phyloP scores from a whole-genome alignment of 2,113 vertebrate genomes.

The Mesembrinibis cayennensis region DNA sequence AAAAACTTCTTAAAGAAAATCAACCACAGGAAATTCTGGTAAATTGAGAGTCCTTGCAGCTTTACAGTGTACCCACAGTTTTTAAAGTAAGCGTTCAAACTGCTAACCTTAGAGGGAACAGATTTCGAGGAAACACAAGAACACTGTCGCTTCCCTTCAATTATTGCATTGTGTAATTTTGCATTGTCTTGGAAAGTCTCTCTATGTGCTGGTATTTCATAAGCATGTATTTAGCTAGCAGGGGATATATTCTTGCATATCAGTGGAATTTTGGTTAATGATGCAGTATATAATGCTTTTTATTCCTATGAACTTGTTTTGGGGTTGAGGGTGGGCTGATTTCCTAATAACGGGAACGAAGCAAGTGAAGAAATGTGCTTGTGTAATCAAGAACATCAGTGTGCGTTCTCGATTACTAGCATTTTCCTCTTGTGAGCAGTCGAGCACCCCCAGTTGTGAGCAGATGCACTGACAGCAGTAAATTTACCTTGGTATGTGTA shows the following conservation, averaged over 20 bases:
- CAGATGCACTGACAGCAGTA: neutral
- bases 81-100: neutral
- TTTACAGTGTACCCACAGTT: neutral
- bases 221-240: neutral
- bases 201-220: neutral
- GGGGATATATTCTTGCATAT: neutral
- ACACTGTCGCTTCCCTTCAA: neutral
- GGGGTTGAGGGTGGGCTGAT: neutral
- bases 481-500: fast-evolving
- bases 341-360: neutral
- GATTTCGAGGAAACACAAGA: neutral
- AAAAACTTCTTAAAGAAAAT: neutral
- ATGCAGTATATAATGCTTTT: neutral
- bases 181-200: neutral
- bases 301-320: neutral
- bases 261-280: neutral
- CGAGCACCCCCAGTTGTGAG: neutral
- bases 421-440: neutral
- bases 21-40: neutral
- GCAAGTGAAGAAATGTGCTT: neutral
- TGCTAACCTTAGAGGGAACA: neutral
- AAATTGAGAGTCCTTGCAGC: neutral
- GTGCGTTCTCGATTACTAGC: neutral
- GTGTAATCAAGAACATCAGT: neutral
- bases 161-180: neutral